Conservation (phyloP, 2,797 vertebrate species). For the Kryptolebias ocellatus region DNA sequence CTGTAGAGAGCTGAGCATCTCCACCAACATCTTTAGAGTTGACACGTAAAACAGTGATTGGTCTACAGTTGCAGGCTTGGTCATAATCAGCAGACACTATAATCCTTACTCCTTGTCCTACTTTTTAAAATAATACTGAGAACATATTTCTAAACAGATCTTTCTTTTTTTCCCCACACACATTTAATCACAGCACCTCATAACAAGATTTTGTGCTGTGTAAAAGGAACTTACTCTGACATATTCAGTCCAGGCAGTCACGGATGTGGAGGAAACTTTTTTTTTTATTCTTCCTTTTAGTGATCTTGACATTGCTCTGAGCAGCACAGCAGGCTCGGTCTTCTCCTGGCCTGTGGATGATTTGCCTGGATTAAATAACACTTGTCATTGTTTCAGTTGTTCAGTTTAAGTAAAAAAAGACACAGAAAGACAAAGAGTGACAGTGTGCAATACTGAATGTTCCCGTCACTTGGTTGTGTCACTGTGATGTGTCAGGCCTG, state of each 20-base stretch:
- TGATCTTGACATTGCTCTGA: slow-evolving; percentile 61
- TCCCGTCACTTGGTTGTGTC: slow-evolving; percentile 61
- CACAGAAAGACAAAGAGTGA: slow-evolving; percentile 12
- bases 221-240: slow-evolving; percentile 62
- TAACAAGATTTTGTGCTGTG: slow-evolving; percentile 43
- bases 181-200: slow-evolving; percentile 43
- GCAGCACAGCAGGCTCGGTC: slow-evolving; percentile 38
- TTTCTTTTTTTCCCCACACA: slow-evolving; percentile 35
- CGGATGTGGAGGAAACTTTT: slow-evolving; percentile 31
- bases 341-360: slow-evolving; percentile 41
- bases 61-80: too few species aligned
- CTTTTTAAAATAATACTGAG: too few species aligned
- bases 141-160: too few species aligned
- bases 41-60: too few species aligned
- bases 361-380: slow-evolving; percentile 46
- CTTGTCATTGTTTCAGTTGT: slow-evolving; percentile 30
- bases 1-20: too few species aligned
- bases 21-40: too few species aligned
- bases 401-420: slow-evolving; percentile 30
- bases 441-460: slow-evolving; percentile 40
- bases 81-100: too few species aligned
- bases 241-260: slow-evolving; percentile 63
- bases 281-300: slow-evolving; percentile 57
- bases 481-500: slow-evolving; percentile 47
- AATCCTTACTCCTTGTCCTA: too few species aligned